A percentile compares a stretch with the other conserved stretches of the same genome.
phyloP scores from a whole-genome alignment of 2,113 vertebrate species.

The Sapajus apella region DNA sequence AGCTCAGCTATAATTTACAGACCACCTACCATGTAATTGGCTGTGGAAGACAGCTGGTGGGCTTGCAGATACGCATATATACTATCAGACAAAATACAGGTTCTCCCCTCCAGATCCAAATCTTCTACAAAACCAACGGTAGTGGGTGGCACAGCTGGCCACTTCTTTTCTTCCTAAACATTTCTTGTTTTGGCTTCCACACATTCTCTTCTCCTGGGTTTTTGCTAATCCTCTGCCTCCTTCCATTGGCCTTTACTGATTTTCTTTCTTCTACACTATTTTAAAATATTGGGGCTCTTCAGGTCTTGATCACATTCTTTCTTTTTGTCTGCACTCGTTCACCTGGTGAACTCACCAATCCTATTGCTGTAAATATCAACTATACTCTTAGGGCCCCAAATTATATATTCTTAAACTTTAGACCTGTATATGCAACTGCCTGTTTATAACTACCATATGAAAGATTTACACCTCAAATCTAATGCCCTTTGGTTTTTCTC shows the following conservation, averaged over 20 bases:
- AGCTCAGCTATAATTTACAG: no score
- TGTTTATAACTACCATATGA: neutral
- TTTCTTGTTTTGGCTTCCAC: neutral
- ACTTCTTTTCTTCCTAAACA: neutral
- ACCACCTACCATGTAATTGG: neutral
- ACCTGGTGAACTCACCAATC: neutral
- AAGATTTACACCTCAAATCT: neutral
- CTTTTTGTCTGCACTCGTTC: neutral
- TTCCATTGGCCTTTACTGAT: neutral
- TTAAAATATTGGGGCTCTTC: neutral
- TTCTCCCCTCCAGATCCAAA: neutral
- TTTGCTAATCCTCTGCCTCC: neutral
- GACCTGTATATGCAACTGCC: neutral
- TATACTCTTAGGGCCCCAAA: neutral
- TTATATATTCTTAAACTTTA: neutral
- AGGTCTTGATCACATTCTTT: no score
- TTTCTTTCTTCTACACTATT: neutral
- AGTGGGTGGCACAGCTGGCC: neutral
- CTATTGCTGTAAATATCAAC: neutral
- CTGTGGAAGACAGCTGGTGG: no score
- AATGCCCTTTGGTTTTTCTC: neutral
- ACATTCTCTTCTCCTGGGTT: neutral
- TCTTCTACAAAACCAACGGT: no score
- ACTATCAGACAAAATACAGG: rapidly evolving
- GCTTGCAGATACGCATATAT: rapidly evolving